Conservation (phyloP, 2,888 invertebrate species). For the Drosophila diplacantha region DNA sequence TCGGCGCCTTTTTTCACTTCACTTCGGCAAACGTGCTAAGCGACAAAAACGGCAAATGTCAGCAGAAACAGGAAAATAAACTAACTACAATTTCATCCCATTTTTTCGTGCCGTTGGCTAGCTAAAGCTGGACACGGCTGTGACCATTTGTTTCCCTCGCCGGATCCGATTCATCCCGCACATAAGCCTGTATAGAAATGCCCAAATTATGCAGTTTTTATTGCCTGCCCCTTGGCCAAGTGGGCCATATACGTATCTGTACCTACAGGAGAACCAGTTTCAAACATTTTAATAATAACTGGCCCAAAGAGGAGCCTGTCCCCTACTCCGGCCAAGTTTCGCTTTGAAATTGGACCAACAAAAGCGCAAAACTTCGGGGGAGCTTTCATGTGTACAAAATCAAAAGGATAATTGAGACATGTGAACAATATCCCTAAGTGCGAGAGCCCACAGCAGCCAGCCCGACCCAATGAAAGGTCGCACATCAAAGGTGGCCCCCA, state of each 20-base stretch:
- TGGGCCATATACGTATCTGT: background rate
- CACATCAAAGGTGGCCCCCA: slow-evolving; percentile 64
- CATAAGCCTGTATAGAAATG: slow-evolving; percentile 39
- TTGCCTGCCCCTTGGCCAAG: slow-evolving; percentile 7
- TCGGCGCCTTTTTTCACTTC: slow-evolving; percentile 19
- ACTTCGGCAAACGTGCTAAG: slow-evolving; percentile 36
- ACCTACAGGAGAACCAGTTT: background rate
- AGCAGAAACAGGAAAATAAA: slow-evolving; percentile 52
- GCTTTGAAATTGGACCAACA: slow-evolving; percentile 58
- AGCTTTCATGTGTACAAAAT: slow-evolving; percentile 43
- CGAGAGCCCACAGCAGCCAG: slow-evolving; percentile 36
- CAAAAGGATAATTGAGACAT: slow-evolving; percentile 70
- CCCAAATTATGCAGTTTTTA: slow-evolving; percentile 40
- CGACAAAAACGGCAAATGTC: slow-evolving; percentile 51
- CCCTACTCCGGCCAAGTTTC: slow-evolving; percentile 16
- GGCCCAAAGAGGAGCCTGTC: slow-evolving; percentile 2
- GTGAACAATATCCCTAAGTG: slow-evolving; percentile 69
- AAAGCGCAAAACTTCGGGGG: slow-evolving; percentile 35
- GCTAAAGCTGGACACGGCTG: slow-evolving; percentile 18
- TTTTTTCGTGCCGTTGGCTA: slow-evolving; percentile 27
- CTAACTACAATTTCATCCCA: slow-evolving; percentile 38
- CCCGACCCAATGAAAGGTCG: slow-evolving; percentile 29
- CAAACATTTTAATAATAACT: slow-evolving; percentile 26
- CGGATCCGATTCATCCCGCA: slow-evolving; percentile 41
- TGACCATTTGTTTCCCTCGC: slow-evolving; percentile 14